Evolutionary conservation across 1,140 invertebrate genomes (phyloP).

Genomic region (Temnothorax longispinosus): DNA sequence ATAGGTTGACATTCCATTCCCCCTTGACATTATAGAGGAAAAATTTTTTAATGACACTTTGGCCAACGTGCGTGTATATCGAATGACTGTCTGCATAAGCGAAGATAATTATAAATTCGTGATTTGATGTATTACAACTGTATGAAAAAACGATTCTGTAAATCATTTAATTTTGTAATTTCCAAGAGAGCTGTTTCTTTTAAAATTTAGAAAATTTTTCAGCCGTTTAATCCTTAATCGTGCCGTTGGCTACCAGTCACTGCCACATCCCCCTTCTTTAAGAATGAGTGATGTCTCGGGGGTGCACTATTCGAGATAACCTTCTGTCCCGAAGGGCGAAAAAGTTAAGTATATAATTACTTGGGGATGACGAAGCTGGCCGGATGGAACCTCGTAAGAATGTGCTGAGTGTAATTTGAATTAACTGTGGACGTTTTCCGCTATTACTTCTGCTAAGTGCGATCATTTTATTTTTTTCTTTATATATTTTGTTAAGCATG

Average conservation of each 20-base stretch:
- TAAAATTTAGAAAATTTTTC: slow-evolving; percentile 78
- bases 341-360: slow-evolving; percentile 84
- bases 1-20: slow-evolving; percentile 36
- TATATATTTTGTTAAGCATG: background rate
- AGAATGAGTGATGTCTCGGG: slow-evolving; percentile 70
- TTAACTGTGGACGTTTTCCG: slow-evolving; percentile 38
- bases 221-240: slow-evolving; percentile 73
- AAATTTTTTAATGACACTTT: slow-evolving; percentile 26
- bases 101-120: background rate
- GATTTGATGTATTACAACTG: background rate
- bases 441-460: background rate
- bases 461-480: background rate
- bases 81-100: background rate
- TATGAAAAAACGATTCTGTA: slow-evolving; percentile 6
- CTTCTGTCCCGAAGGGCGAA: slow-evolving; percentile 76
- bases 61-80: background rate
- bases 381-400: slow-evolving; percentile 71
- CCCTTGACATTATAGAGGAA: slow-evolving; percentile 4
- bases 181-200: background rate
- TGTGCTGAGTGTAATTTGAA: slow-evolving; percentile 74
- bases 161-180: slow-evolving; percentile 17
- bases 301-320: slow-evolving; percentile 79
- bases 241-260: slow-evolving; percentile 43
- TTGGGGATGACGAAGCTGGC: slow-evolving; percentile 80
- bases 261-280: slow-evolving; percentile 54